These are phyloP conservation scores for Macaria notata DNA, from an alignment of 2,888 invertebrate species.

Conservation along the genomic window DNA sequence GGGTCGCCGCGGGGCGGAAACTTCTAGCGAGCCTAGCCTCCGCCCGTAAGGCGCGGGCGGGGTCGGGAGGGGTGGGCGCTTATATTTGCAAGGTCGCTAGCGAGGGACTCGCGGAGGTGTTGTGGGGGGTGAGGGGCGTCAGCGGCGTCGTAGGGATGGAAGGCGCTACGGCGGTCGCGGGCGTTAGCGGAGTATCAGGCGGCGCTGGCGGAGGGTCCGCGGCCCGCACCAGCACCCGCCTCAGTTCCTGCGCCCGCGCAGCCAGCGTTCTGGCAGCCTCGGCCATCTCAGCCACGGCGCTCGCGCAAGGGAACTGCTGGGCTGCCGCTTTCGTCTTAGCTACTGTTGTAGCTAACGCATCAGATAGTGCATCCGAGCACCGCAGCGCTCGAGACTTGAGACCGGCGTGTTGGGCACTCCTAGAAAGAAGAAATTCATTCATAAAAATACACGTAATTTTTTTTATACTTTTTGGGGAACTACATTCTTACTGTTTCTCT, in stretches of 20 bases:
- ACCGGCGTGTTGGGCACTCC: constrained; percentile 89
- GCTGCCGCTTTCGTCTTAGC: constrained; percentile 95
- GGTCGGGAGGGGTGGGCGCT: constrained; percentile 26
- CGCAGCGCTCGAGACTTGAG: constrained; percentile 87
- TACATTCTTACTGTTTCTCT: no score
- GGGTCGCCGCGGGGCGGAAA: constrained; percentile 41
- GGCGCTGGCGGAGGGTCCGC: constrained; percentile 72
- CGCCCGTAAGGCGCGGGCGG: constrained; percentile 32
- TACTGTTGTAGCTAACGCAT: constrained; percentile 91
- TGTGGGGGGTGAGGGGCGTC: constrained; percentile 64
- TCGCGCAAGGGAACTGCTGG: constrained; percentile 94
- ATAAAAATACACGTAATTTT: background rate
- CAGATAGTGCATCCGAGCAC: constrained; percentile 90
- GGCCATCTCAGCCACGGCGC: constrained; percentile 96
- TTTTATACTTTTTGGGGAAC: no score
- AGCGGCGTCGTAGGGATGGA: constrained; percentile 60
- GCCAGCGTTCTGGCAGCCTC: constrained; percentile 94
- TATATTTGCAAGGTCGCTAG: constrained; percentile 68
- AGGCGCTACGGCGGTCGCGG: constrained; percentile 61
- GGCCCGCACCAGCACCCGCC: constrained; percentile 87
- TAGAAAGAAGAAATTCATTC: constrained; percentile 38
- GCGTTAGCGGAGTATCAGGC: constrained; percentile 55
- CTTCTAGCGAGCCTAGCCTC: constrained; percentile 46
- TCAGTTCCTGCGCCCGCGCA: constrained; percentile 90
- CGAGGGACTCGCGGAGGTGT: constrained; percentile 50